Evolutionary conservation across 2,797 vertebrate genomes (phyloP), one percentile per base, ranked within the genome.

Genomic region (Taenioides sp.): DNA sequence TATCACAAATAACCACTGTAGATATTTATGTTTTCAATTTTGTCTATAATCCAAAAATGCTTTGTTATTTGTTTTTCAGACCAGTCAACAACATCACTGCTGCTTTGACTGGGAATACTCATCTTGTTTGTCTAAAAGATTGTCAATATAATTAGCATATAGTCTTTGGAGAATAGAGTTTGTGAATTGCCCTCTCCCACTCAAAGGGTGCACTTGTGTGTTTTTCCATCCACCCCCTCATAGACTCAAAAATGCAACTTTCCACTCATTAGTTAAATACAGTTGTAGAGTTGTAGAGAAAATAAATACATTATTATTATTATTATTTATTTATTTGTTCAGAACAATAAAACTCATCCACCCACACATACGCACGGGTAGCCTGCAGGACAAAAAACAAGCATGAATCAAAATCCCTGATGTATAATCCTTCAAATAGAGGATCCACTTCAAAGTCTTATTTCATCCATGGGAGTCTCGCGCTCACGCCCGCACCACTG

Each of bases 401-500:
- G 84, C 90, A 92, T 92, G 91, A 92, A 91, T 92, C 84, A 89
- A 92, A 90, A 88, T 88, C 92, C 93, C 91, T 75, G 78, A 89
- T 90, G 92, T 87, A 87, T 92, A 91, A 92, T 93, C 89, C 92
- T 92, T 94, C 91, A 92, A 93, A 93, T 92, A 90, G 85, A 92
- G 92, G 93, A 90, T 88, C 79, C 82, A 94, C 92, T 92, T 95
- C 93, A 94, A 94, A 94, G 92, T 92, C 88, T 90, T 92, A 93
- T 94, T 94, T 94, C 91, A 92, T 91, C 89, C 89, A 88, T 86
- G 86, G 88, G 86, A 87, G 83, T 81, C 87, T 91, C 80, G 83
- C 77, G 66, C 80, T 88, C 80, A 86, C 83, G 86, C 88, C 87
- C 86, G 82, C 81, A 84, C 80, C 70, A 83, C 87, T 88, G 86